Evolutionary conservation across 92 coral and sea anemone genomes (phyloP).

Genomic region (Palythoa grandis): DNA sequence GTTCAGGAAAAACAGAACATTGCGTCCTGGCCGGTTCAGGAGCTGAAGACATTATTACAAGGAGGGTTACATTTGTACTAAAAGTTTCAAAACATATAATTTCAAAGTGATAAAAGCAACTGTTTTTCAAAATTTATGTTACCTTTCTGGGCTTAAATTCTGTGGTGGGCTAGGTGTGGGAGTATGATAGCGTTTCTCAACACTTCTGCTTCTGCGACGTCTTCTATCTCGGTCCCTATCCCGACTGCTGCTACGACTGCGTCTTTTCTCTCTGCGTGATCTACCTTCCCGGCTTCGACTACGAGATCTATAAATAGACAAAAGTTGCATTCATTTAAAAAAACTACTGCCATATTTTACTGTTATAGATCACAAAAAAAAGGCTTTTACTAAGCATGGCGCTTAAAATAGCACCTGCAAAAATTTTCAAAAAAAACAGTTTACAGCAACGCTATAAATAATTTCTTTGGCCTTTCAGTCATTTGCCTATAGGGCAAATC

Average conservation of each 20-base stretch:
- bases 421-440: too few species aligned
- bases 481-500: too few species aligned
- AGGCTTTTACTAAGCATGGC: background rate
- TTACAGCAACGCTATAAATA: too few species aligned
- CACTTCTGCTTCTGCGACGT: conserved; percentile 46
- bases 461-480: too few species aligned
- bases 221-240: conserved; percentile 56
- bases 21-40: too few species aligned
- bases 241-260: conserved; percentile 65
- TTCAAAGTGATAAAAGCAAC: background rate
- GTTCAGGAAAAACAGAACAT: too few species aligned
- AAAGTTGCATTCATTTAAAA: background rate
- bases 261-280: conserved; percentile 53
- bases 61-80: background rate
- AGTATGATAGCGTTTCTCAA: conserved; percentile 11
- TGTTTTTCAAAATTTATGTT: too few species aligned
- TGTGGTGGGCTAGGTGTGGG: conserved; percentile 57
- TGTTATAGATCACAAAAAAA: background rate
- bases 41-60: too few species aligned
- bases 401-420: too few species aligned
- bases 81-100: background rate
- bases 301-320: conserved; percentile 41
- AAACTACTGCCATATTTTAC: background rate
- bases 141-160: conserved; percentile 35
- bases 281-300: conserved; percentile 68